Base-by-base conservation (phyloP, 2,888 invertebrate species). In the Eurytoma californica region DNA sequence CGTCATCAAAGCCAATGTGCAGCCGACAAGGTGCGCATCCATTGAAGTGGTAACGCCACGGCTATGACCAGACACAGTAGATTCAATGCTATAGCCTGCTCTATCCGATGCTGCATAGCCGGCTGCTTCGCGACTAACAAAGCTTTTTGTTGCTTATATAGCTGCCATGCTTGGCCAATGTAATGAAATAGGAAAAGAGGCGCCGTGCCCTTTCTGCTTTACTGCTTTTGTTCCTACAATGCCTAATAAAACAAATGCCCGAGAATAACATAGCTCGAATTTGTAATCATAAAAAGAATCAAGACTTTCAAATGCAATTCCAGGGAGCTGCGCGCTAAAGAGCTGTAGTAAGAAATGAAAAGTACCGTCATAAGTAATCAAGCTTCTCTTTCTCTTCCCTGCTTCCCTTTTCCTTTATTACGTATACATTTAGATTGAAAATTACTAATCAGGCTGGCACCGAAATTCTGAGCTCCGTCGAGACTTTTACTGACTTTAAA, bases 381-480 rank as follows among this genome's bases (percentile, higher is more conserved):
- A 73, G 66, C 57, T 51, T n/a, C 57, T 20, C 16, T 63, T 18
- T 7, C 49, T 61, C 72, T 28, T 20, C 28, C 7, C 61, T 30
- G 12, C 18, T 28, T 18, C 55, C 7, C 9, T 65, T 30, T 65
- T 57, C 28, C 49, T 74, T 66, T 49, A 66, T 66, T 57, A 9
- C 66, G 47, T 73, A 66, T 67, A 74, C 67, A 74, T 74, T 74
- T 69, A 76, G 55, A 76, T 69, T 75, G 75, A 76, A 76, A 69
- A 76, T 76, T 69, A 69, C 63, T 76, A 76, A 76, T 76, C 63
- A 76, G 55, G 20, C 58, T 0, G 58, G 51, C 60, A 18, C 68
- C 68, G 61, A 63, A 60, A 61, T 76, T 61, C 53, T 51, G n/a
- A 5, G 63, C 20, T 24, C n/a, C 47, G 39, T 65, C 63, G 47